These are phyloP conservation scores for Mastacembelus armatus DNA, from an alignment of 2,797 vertebrate genomes.

Conservation along the genomic window DNA sequence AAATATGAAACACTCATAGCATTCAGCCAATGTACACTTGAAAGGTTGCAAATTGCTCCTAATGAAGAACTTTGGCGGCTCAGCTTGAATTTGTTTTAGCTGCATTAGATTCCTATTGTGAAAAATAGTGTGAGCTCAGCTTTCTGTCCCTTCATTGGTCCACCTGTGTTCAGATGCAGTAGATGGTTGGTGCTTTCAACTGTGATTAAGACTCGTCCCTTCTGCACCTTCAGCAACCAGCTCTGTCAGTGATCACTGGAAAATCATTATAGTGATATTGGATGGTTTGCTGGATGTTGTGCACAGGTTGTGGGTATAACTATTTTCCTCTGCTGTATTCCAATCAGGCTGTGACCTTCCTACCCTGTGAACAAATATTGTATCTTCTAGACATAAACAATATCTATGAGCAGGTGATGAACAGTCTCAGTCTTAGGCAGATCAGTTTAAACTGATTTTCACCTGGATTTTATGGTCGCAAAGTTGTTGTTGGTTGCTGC, in stretches of 20 bases:
- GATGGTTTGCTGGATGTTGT: background rate
- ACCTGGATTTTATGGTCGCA: background rate
- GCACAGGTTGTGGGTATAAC: background rate
- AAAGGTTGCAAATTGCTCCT: background rate
- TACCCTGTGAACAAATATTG: background rate
- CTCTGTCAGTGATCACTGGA: background rate
- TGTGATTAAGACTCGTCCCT: too few relatives aligned
- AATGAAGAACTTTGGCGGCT: background rate
- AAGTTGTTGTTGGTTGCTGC: background rate
- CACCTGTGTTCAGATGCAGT: background rate
- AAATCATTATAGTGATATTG: background rate
- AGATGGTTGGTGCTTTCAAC: too few relatives aligned
- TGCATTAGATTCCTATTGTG: background rate
- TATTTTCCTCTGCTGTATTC: background rate
- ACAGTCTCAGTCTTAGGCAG: too few relatives aligned
- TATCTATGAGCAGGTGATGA: too few relatives aligned
- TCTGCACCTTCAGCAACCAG: background rate
- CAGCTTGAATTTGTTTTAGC: background rate
- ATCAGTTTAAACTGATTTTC: background rate
- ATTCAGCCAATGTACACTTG: background rate
- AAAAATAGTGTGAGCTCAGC: background rate
- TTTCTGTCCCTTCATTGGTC: background rate
- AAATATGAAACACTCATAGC: constrained; percentile 3
- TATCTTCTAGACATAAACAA: background rate
- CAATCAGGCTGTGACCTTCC: background rate